Base-by-base conservation (phyloP, 2,888 invertebrate genomes). In the Cyclophora albipunctata region DNA sequence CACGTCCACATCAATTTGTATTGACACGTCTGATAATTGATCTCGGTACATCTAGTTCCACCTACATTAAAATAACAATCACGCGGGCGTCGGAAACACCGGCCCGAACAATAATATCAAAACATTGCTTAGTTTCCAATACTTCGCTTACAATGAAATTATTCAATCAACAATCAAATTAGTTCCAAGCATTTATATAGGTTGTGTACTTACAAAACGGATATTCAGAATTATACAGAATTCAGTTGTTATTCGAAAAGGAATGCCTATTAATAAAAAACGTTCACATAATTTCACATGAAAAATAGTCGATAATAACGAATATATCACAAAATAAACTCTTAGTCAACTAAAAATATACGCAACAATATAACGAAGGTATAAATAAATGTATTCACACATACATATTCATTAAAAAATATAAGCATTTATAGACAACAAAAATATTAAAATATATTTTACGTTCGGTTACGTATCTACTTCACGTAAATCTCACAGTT, bases 1-100 rank as follows among this genome's bases (percentile, higher is more conserved):
- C 48, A 50, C 34, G 7, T 48, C 59, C 68, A 66, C 62, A 64
- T 61, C 58, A 62, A 58, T 62, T 51, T 46, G 47, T 51, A 51
- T 45, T 44, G 47, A 43, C 45, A 50, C 4, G 49, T 50, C 4
- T 50, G 50, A 49, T 54, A 52, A 53, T 44, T 42, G 3, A 45
- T 33, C 40, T 45, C 45, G 6, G 45, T 42, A 46, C 7, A 42
- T 37, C 2, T 3, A 40, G 7, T 45, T 41, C 37, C 37, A 37
- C 37, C 37, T 35, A 33, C 34, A 43, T n/a, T 7, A 34, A 42
- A 42, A 45, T 34, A 45, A 45, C 4, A 37, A 37, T 37, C 37
- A 37, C 37, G 5, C 37, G 37, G 5, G 37, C 37, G 37, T 37
- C 5, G 20, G 20, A 20, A 5, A 37, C 37, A 37, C 4, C 37